A percentile compares a stretch with the other conserved stretches of the same genome.
phyloP scores from a whole-genome alignment of 1,140 invertebrate species.

The Campodea augens region DNA sequence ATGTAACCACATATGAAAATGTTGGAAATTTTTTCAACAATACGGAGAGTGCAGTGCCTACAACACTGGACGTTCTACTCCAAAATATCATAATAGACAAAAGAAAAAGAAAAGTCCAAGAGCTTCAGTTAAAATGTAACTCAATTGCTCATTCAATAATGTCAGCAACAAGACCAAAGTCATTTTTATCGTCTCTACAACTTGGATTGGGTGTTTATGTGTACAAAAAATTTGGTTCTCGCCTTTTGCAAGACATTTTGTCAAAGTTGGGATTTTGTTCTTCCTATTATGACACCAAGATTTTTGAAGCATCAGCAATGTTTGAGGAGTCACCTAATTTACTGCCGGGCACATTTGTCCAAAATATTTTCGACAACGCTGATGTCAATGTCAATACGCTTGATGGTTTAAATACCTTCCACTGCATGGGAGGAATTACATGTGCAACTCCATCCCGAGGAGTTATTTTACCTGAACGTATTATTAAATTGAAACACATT shows the following conservation, averaged over 20 bases:
- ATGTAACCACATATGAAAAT: conserved; percentile 19
- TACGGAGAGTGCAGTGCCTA: background rate
- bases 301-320: background rate
- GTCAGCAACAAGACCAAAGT: conserved; percentile 2
- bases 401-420: conserved; percentile 15
- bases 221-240: conserved; percentile 1
- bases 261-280: background rate
- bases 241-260: conserved; percentile 1
- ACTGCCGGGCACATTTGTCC: background rate
- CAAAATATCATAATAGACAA: background rate
- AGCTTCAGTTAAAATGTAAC: background rate
- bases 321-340: background rate
- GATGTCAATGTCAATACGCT: conserved; percentile 16
- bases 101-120: background rate
- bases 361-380: conserved; percentile 16
- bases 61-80: background rate
- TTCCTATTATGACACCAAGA: conserved; percentile 1
- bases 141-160: conserved; percentile 6
- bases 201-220: background rate
- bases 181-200: conserved; percentile 2
- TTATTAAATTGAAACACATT: background rate
- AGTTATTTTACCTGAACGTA: background rate
- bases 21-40: conserved; percentile 13
- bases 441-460: conserved; percentile 7
- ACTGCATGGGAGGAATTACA: conserved; percentile 16